Evolutionary conservation across 2,113 vertebrate genomes (phyloP).

Genomic region (Brachyhypopomus gauderio): DNA sequence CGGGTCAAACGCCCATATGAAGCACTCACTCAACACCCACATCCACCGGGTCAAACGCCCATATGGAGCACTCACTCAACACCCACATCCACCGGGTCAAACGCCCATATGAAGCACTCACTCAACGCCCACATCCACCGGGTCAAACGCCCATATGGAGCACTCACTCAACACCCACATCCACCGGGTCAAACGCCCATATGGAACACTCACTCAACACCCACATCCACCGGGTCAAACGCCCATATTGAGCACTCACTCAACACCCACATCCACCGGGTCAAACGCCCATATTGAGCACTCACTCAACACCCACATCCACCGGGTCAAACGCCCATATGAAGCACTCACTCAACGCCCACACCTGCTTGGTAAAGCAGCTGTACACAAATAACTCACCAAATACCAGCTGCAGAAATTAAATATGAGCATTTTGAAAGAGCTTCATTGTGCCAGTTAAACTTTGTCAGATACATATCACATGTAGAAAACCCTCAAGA

Average conservation of each 20-base stretch:
- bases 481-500: neutral
- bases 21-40: neutral
- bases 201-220: neutral
- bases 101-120: neutral
- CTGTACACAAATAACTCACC: too few relatives aligned
- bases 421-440: neutral
- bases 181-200: slow-evolving; percentile 32
- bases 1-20: slow-evolving; percentile 13
- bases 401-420: too few relatives aligned
- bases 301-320: neutral
- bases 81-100: slow-evolving; percentile 35
- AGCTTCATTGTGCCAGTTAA: neutral
- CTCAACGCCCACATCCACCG: slow-evolving; percentile 29
- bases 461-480: neutral
- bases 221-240: slow-evolving; percentile 37
- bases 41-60: slow-evolving; percentile 35
- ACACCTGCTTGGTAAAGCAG: too few relatives aligned
- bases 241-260: neutral
- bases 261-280: slow-evolving; percentile 33
- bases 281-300: neutral
- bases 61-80: neutral
- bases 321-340: slow-evolving; percentile 14
- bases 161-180: neutral
- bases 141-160: neutral
- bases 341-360: neutral